Base-by-base conservation (phyloP, 2,797 vertebrate genomes). In the Melopsittacus undulatus region DNA sequence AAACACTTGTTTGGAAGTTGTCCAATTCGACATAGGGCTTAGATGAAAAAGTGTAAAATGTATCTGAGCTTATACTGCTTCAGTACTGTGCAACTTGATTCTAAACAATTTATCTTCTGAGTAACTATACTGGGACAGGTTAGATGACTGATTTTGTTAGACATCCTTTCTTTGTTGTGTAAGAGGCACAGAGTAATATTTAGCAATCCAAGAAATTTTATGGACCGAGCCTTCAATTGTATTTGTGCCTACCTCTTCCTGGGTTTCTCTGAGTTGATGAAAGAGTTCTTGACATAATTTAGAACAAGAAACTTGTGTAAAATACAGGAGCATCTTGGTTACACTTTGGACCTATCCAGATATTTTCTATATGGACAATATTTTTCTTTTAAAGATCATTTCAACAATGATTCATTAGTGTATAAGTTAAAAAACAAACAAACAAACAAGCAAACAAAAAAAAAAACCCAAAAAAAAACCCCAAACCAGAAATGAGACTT, bases 341-440 rank as follows among this genome's bases (percentile, higher is more conserved):
- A 24, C 20, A 6, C 15, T 56, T 34, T 13, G 27, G 32, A 73
- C 19, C 20, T 54, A n/a, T 38, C 3, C 22, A 69, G 42, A 13
- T 62, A 48, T n/a, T 57, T 51, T 74, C 27, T 30, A 2, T 54
- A 23, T 2, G 42, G 32, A 6, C 9, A n/a, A 4, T 24, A 13
- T 32, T 59, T 22, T 24, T 52, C 5, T 9, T 1, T 7, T 5
- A 29, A 69, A 61, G 4, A 34, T 2, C 6, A 15, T 70, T 74
- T 93, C 27, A 52, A 5, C 11, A 69, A 15, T 36, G 4, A 4
- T 83, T 83, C 8, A 57, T 86, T 43, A 78, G 4, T 11, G 5
- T 40, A 30, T 7, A 56, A n/a, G 1, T 2, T 2, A 6, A 29
- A 22, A 46, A 32, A n/a, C n/a, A n/a, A n/a, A n/a, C n/a, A n/a